Evolutionary conservation across 1,140 invertebrate genomes (phyloP), one percentile per base, ranked within the genome.

Genomic region (Lepidostoma basale): DNA sequence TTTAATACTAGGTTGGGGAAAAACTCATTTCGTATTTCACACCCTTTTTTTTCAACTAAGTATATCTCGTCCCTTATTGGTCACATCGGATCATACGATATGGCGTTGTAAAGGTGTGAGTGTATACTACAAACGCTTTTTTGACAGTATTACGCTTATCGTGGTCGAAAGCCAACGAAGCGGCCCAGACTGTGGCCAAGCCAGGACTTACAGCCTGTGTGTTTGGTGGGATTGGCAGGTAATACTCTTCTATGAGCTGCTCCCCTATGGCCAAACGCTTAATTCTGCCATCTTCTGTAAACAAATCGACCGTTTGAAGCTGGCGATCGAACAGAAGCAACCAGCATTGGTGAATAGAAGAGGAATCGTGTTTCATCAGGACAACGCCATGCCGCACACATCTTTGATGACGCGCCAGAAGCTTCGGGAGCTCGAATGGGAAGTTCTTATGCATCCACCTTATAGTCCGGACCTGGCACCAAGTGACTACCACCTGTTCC

Each of bases 331-430:
- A 45, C 2, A 45, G 3, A 45, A 45, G 42, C 42, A 18, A 18
- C 42, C 42, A 45, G 18, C 42, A 45, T 45, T 45, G 42, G 42
- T 45, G 42, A 45, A 45, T 45, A 45, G n/a, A 1, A 45, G 42
- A 45, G 42, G 42, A 45, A 45, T 45, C 42, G 42, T 45, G 42
- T 45, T 45, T 45, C 42, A 45, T 45, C 42, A 45, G 42, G 42
- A 45, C 42, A 45, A 45, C 42, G 42, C 42, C 42, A 45, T 12
- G 42, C 42, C 42, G 42, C 42, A 45, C 42, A 45, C 42, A 45
- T 45, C 42, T 45, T 45, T 45, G 14, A 45, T 45, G 42, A 45
- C 42, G 42, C 42, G 42, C 3, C 42, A 16, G 42, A 45, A 45
- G 12, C 42, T 45, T 18, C 42, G 42, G 42, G 42, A 16, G 42